Evolutionary conservation across 2,113 vertebrate species (phyloP).

Genomic region (Rutilus rutilus): DNA sequence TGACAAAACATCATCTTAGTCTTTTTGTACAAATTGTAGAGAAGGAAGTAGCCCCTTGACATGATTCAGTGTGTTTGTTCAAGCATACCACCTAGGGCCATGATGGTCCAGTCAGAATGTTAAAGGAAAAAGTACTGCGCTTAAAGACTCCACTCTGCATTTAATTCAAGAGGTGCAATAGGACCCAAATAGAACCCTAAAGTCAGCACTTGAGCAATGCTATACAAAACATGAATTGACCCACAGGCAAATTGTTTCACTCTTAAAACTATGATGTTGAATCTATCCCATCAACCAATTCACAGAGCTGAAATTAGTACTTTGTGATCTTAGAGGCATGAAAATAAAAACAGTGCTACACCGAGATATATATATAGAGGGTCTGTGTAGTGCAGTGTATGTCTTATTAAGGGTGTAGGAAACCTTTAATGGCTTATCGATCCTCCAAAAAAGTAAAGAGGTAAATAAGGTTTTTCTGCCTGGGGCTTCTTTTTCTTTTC

Average conservation of each 20-base stretch:
- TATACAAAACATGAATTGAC: background rate
- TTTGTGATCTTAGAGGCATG: constrained; percentile 5
- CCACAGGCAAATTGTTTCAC: constrained; percentile 6
- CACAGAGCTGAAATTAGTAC: constrained; percentile 1
- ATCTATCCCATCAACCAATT: constrained; percentile 12
- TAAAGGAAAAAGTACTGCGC: background rate
- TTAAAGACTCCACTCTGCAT: background rate
- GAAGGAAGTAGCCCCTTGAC: background rate
- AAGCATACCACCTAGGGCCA: background rate
- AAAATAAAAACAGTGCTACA: background rate
- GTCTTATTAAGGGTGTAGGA: constrained; percentile 43
- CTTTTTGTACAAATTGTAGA: background rate
- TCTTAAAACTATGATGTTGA: background rate
- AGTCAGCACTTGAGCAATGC: background rate
- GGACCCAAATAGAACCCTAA: background rate
- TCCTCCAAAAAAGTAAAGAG: constrained; percentile 31
- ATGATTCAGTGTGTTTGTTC: background rate
- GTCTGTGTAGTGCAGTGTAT: background rate
- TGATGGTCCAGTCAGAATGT: background rate
- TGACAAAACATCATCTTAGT: background rate
- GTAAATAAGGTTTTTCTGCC: constrained; percentile 39
- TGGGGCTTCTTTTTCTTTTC: constrained; percentile 45
- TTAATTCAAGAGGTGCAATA: background rate
- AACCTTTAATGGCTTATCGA: constrained; percentile 65
- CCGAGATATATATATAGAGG: background rate